These are phyloP conservation scores for Ectropis crepuscularia DNA, from an alignment of 2,888 invertebrate genomes.

Conservation along the genomic window DNA sequence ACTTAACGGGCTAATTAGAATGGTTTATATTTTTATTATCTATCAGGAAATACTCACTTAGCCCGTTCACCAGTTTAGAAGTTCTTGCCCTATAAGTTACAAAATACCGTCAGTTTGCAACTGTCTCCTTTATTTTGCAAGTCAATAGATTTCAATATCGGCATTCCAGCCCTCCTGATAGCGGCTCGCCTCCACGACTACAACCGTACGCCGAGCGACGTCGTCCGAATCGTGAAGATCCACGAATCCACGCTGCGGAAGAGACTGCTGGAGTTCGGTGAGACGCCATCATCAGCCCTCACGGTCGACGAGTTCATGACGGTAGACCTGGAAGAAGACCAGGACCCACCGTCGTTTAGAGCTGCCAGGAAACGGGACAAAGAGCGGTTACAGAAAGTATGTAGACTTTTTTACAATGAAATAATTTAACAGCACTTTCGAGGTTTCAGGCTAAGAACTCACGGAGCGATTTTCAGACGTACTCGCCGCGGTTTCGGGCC, in stretches of 20 bases:
- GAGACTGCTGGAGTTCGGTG: conserved; percentile 96
- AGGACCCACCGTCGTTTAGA: conserved; percentile 98
- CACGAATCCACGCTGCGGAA: conserved; percentile 97
- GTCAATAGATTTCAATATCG: too few species aligned
- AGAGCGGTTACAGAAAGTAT: conserved; percentile 91
- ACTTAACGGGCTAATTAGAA: too few species aligned
- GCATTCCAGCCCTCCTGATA: conserved; percentile 92
- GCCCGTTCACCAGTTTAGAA: too few species aligned
- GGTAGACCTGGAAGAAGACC: conserved; percentile 97
- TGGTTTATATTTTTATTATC: too few species aligned
- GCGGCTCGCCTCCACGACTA: conserved; percentile 97
- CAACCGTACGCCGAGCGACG: conserved; percentile 92
- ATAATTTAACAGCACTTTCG: too few species aligned
- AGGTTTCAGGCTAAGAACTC: too few species aligned
- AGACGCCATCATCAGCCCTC: conserved; percentile 97
- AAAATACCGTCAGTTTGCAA: too few species aligned
- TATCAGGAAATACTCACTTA: too few species aligned
- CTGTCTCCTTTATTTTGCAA: too few species aligned
- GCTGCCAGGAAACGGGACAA: conserved; percentile 95
- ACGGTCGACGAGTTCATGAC: conserved; percentile 99
- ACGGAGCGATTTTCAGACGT: too few species aligned
- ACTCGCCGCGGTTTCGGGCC: too few species aligned
- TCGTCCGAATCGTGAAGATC: conserved; percentile 97
- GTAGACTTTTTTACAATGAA: neutral
- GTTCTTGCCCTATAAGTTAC: too few species aligned